Evolutionary conservation across 1,140 invertebrate species (phyloP).

Genomic region (Drosophila kikkawai): DNA sequence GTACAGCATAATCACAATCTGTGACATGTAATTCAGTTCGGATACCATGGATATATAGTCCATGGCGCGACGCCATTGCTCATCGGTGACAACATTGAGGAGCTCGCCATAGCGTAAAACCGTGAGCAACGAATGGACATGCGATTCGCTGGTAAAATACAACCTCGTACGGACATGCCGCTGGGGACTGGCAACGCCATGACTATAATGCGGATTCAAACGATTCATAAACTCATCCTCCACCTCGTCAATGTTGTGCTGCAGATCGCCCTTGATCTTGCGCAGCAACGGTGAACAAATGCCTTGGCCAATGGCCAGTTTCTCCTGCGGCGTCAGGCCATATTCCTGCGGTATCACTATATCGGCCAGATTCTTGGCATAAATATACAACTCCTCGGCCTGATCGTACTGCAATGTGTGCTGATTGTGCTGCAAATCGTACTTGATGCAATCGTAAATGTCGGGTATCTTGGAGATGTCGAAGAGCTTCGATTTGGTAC

Average conservation of each 20-base stretch:
- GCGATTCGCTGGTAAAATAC: conserved; percentile 99
- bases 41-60: conserved; percentile 98
- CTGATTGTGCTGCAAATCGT: conserved; percentile 99
- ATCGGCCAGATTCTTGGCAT: conserved; percentile 98
- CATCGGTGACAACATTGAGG: conserved; percentile 95
- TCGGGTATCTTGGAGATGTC: conserved; percentile 99
- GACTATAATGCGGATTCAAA: conserved; percentile 98
- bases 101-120: conserved; percentile 97
- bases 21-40: conserved; percentile 99
- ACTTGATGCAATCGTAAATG: conserved; percentile 99
- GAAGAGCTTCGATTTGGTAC: conserved; percentile 94
- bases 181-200: conserved; percentile 98
- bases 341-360: conserved; percentile 99
- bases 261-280: conserved; percentile 98
- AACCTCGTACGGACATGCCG: conserved; percentile 98
- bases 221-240: conserved; percentile 97
- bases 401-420: conserved; percentile 97
- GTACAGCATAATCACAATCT: conserved; percentile 99
- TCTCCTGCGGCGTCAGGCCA: conserved; percentile 97
- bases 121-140: conserved; percentile 98
- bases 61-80: conserved; percentile 99
- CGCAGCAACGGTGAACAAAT: conserved; percentile 98
- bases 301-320: conserved; percentile 98
- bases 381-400: conserved; percentile 97
- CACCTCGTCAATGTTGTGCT: conserved; percentile 95